phyloP scores from a whole-genome alignment of 2,888 invertebrate species.

The Melipona beecheii region DNA sequence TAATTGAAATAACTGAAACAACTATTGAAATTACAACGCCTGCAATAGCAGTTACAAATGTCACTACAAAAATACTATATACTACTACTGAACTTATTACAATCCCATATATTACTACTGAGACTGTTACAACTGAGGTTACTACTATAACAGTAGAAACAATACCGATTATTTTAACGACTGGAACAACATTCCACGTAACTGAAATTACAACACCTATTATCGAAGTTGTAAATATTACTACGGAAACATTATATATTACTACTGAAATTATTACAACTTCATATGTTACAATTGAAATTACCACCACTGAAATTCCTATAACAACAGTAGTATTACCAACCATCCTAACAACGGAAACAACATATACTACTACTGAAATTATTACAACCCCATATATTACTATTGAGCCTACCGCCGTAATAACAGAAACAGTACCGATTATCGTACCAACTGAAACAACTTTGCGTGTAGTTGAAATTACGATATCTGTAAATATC shows the following conservation, averaged over 20 bases:
- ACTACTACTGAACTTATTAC: background rate
- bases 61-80: too few relatives aligned
- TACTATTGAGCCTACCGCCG: too few relatives aligned
- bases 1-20: constrained; percentile 1
- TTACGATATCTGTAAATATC: background rate
- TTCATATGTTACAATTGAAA: background rate
- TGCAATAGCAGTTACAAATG: background rate
- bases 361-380: too few relatives aligned
- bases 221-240: constrained; percentile 1
- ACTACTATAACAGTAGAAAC: background rate
- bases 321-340: too few relatives aligned
- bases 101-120: background rate
- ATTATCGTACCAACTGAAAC: background rate
- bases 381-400: too few relatives aligned
- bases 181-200: background rate
- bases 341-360: too few relatives aligned
- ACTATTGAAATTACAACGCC: background rate
- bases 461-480: background rate
- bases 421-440: background rate
- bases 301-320: background rate
- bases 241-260: background rate
- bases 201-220: background rate
- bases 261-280: background rate
- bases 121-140: background rate
- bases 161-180: background rate